Conservation (phyloP, 2,888 invertebrate species). For the Mythimna vitellina region DNA sequence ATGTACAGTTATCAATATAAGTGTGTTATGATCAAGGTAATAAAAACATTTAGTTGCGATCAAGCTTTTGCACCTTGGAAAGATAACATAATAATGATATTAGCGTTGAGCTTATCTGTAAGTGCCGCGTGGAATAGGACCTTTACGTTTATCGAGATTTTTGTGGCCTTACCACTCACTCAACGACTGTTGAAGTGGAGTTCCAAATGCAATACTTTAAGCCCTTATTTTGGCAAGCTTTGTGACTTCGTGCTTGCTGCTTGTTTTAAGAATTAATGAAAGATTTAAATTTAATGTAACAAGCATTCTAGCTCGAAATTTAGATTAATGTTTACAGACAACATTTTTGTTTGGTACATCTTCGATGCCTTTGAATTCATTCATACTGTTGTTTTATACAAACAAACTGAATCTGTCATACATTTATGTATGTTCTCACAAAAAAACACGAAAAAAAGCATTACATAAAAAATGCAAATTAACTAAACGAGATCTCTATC, state of each 20-base stretch:
- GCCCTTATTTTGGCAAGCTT: not conserved
- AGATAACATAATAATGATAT: not conserved
- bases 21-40: not conserved
- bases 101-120: not conserved
- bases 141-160: not conserved
- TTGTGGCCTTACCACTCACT: not conserved
- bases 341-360: slow-evolving; percentile 2
- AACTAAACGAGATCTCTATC: slow-evolving; percentile 61
- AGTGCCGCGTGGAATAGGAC: not conserved
- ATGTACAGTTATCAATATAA: slow-evolving; percentile 10
- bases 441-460: slow-evolving; percentile 4
- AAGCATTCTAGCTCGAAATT: not conserved
- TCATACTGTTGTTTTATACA: not conserved
- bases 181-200: not conserved
- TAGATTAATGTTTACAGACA: not conserved
- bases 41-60: not conserved
- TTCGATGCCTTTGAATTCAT: not conserved
- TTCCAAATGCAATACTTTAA: not conserved
- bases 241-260: not conserved
- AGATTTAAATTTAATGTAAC: slow-evolving; percentile 1
- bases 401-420: not conserved
- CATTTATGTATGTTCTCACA: not conserved
- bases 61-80: not conserved
- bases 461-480: slow-evolving; percentile 28
- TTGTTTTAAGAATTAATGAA: not conserved